These are phyloP conservation scores for Notamacropus eugenii DNA, from an alignment of 2,797 vertebrate species.

Conservation along the genomic window DNA sequence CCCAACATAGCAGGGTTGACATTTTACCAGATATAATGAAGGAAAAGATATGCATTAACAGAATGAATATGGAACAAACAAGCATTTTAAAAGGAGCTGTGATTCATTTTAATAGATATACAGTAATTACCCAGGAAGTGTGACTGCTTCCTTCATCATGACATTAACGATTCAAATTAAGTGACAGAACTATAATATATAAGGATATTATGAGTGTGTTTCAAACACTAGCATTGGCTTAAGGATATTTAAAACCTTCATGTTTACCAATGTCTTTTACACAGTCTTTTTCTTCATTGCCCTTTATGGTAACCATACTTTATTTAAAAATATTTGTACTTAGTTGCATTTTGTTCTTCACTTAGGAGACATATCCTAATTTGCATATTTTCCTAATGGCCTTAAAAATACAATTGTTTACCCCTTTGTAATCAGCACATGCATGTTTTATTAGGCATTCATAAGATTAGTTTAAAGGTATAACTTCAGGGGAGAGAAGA, in stretches of 20 bases:
- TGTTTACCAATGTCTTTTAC: constrained; percentile 62
- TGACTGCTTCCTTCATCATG: constrained; percentile 81
- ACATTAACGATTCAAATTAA: constrained; percentile 82
- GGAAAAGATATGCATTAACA: constrained; percentile 82
- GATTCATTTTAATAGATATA: constrained; percentile 85
- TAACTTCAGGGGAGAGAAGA: background rate
- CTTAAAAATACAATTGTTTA: constrained; percentile 54
- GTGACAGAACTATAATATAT: constrained; percentile 73
- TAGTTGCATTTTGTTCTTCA: constrained; percentile 46
- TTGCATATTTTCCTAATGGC: constrained; percentile 46
- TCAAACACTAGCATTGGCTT: constrained; percentile 70
- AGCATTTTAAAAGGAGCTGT: constrained; percentile 81
- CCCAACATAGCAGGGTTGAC: constrained; percentile 78
- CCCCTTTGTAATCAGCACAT: constrained; percentile 4
- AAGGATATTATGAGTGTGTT: constrained; percentile 70
- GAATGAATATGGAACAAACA: constrained; percentile 84
- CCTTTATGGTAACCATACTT: constrained; percentile 42
- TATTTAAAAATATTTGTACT: constrained; percentile 63
- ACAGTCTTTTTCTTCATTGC: constrained; percentile 49
- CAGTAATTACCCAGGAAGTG: constrained; percentile 83
- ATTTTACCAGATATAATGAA: constrained; percentile 85
- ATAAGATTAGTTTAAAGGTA: constrained; percentile 29
- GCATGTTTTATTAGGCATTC: constrained; percentile 51
- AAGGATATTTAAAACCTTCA: constrained; percentile 73
- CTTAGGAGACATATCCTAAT: constrained; percentile 46